Base-by-base conservation (phyloP, 2,797 vertebrate genomes). In the Megaceryle alcyon region DNA sequence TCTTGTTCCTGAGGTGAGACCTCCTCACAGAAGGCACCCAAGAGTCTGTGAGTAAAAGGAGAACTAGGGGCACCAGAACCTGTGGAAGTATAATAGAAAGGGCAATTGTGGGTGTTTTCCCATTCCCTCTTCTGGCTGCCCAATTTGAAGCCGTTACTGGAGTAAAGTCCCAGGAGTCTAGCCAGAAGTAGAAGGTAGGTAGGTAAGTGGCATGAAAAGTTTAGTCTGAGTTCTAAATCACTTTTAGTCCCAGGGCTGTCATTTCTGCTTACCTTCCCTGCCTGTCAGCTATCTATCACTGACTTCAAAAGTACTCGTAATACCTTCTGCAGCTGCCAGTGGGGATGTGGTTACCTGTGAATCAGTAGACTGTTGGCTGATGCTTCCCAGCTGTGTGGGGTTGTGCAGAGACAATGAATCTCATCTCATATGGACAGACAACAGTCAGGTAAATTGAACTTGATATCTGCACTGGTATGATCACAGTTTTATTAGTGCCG, bases 1-100 rank as follows among this genome's bases (percentile, higher is more conserved):
- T 20, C 28, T 51, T 53, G 12, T 6, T 71, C 35, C 35, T 0
- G 0, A 37, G 43, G 9, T 51, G 41, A 57, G 59, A 25, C 22
- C 18, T 78, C 31, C 43, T 64, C 53, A 22, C 14, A 61, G 56
- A 39, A 71, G 31, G 41, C 17, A 29, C 10, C 37, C 31, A 59
- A 25, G 31, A 68, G 26, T 19, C 33, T 61, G 29, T 18, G 9
- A 7, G 51, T 66, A 56, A 29, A 84, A 29, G 17, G 53, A 64
- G 20, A 8, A n/a, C 28, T 15, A 20, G 13, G 46, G 17, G 5
- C 29, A 41, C 37, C 19, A n/a, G 37, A 43, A 44, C 13, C 5
- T 44, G 4, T 14, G 11, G 21, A 28, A 68, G 14, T 12, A 9
- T 6, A 29, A 7, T 33, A 21, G 43, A 77, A 64, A 48, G 37